Base-by-base conservation (phyloP, 2,797 vertebrate genomes). In the Hemibagrus guttatus region DNA sequence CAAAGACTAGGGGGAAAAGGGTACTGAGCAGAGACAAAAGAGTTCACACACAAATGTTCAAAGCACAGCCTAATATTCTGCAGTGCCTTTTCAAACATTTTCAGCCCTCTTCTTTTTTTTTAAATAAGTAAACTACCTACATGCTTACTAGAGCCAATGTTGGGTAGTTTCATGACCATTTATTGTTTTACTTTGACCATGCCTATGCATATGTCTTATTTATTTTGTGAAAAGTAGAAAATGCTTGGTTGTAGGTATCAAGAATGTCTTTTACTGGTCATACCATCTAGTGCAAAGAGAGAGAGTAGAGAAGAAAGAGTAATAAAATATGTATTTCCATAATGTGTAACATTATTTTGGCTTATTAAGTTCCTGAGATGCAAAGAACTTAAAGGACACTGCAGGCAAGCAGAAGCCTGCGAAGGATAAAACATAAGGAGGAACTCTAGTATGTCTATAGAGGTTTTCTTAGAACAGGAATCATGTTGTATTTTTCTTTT, bases 1-100 rank as follows among this genome's bases (percentile, higher is more conserved):
- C 52, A 78, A 35, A 61, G 13, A 82, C 79, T 69, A 75, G n/a
- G 28, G 42, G 68, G 28, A 14, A 82, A 82, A 58, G 31, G 31
- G 54, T 66, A 64, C 39, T 56, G 31, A 66, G 35, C 49, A 17
- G 56, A 87, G 14, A 61, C 69, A 59, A 28, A 26, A 61, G 23
- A 31, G n/a, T 76, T 81, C n/a, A 9, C 42, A 75, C 21, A 76
- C 16, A 78, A 58, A 78, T 58, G 17, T 23, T 58, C 19, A 76
- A 63, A 31, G 14, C 21, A 52, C 17, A 72, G 12, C 26, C 68
- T 52, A 74, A 26, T 35, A 81, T 49, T 56, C 3, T 0, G 35
- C 0, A 81, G 8, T 54, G 16, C 39, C 8, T 35, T 58, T 80
- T 21, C 26, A 81, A 49, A 81, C 2, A 23, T 63, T 26, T 61